Evolutionary conservation across 2,113 vertebrate genomes (phyloP).

Genomic region (Albula goreensis): DNA sequence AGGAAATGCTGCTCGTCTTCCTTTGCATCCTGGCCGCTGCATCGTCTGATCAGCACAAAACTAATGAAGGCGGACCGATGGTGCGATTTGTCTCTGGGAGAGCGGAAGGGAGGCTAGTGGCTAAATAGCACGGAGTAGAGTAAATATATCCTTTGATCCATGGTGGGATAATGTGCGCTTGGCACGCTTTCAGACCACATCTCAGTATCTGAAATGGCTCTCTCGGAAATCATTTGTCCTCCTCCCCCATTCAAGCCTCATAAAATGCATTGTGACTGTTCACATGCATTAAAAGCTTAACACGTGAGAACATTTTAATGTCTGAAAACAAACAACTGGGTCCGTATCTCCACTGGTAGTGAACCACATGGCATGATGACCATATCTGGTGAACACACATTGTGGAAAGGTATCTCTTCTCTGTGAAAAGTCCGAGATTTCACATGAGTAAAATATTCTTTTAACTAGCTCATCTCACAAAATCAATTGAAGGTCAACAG

Average conservation of each 20-base stretch:
- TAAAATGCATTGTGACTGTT: slow-evolving; percentile 55
- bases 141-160: slow-evolving; percentile 48
- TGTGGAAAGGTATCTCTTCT: slow-evolving; percentile 42
- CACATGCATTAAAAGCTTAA: slow-evolving; percentile 66
- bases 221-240: slow-evolving; percentile 54
- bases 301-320: slow-evolving; percentile 61
- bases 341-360: slow-evolving; percentile 45
- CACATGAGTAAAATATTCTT: slow-evolving; percentile 59
- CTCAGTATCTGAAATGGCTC: slow-evolving; percentile 48
- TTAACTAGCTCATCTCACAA: slow-evolving; percentile 46
- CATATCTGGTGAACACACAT: slow-evolving; percentile 38
- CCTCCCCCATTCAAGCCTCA: slow-evolving; percentile 33
- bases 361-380: slow-evolving; percentile 52
- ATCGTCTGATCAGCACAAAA: neutral
- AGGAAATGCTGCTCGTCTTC: neutral
- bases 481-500: slow-evolving; percentile 49
- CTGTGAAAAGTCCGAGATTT: slow-evolving; percentile 55
- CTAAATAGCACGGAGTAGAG: slow-evolving; percentile 49
- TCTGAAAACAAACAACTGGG: slow-evolving; percentile 38
- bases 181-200: slow-evolving; percentile 56
- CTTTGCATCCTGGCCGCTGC: neutral
- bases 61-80: neutral
- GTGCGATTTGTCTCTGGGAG: slow-evolving; percentile 30
- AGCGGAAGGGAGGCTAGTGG: slow-evolving; percentile 37
- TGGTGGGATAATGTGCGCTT: slow-evolving; percentile 49